Base-by-base conservation (phyloP, 2,113 vertebrate species). In the Sinocyclocheilus maitianheensis region DNA sequence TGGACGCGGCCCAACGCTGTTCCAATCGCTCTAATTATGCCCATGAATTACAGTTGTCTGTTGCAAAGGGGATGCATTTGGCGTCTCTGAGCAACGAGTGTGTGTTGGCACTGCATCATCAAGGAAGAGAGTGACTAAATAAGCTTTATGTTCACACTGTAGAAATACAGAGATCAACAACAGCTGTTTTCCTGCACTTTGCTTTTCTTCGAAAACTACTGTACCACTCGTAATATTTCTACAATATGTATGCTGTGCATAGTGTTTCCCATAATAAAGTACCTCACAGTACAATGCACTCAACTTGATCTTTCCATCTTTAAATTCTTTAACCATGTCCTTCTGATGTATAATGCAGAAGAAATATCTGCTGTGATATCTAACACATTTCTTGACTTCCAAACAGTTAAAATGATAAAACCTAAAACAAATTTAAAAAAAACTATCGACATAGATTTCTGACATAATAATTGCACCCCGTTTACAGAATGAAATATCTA, bases 11-110 rank as follows among this genome's bases (percentile, higher is more conserved):
- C 92, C 94, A 93, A 87, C 90, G 92, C 90, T 89, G 88, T 84
- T 92, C 91, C 93, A 92, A 91, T 92, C 90, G 91, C 84, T 90
- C 90, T 92, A 92, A 94, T 94, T 94, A 94, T 93, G 90, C 92
- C 90, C 88, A 86, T 94, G 93, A 95, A 94, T 94, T 92, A 88
- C 87, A 88, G 85, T 86, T 88, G 87, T 87, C 87, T 87, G 83
- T 82, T 69, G 74, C 55, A 69, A 63, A 75, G 26, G 67, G 74
- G 71, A 71, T 13, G 37, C 40, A 84, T 30, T 43, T 83, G 69
- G 79, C 78, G 62, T 67, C 79, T 88, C 24, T 63, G 53, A 69
- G 74, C 75, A 85, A 46, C 22, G 69, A 86, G 71, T 46, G 40
- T 53, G 84, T 84, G 65, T 51, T 84, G 71, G 85, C 18, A 53